Conservation (phyloP, 2,888 invertebrate species). For the Rhamphomyia laevipes region DNA sequence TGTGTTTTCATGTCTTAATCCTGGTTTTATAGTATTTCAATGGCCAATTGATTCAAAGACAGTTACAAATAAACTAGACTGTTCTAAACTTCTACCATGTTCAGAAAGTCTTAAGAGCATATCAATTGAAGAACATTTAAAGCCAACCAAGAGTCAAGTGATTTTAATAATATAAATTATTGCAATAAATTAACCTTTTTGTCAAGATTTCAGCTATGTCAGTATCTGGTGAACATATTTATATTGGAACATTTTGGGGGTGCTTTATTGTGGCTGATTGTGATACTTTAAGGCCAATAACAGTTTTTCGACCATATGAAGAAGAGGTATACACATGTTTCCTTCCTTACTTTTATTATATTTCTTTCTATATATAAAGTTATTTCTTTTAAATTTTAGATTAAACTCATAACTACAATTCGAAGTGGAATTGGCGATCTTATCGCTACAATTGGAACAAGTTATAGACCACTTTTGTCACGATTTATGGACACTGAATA, state of each 20-base stretch:
- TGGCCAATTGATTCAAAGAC: slow-evolving; percentile 62
- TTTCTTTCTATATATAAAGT: neutral
- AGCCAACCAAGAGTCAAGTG: slow-evolving; percentile 64
- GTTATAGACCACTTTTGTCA: slow-evolving; percentile 66
- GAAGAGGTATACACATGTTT: slow-evolving; percentile 48
- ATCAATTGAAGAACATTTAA: slow-evolving; percentile 76
- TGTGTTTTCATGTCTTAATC: slow-evolving; percentile 73
- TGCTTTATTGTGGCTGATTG: slow-evolving; percentile 84
- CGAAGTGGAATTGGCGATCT: slow-evolving; percentile 38
- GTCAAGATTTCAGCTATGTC: slow-evolving; percentile 42
- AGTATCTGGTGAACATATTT: slow-evolving; percentile 56
- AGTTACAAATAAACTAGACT: slow-evolving; percentile 71
- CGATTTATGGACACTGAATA: slow-evolving; percentile 44
- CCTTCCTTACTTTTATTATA: neutral
- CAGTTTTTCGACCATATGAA: slow-evolving; percentile 85
- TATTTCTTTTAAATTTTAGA: slow-evolving; percentile 33
- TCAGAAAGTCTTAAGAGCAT: slow-evolving; percentile 86
- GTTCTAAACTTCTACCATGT: slow-evolving; percentile 83
- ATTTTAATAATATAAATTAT: slow-evolving; percentile 15
- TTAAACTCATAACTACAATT: slow-evolving; percentile 51
- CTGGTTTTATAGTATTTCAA: slow-evolving; percentile 78
- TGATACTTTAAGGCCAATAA: slow-evolving; percentile 67
- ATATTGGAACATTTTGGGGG: slow-evolving; percentile 92
- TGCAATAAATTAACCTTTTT: neutral
- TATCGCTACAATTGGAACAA: slow-evolving; percentile 70